These are phyloP conservation scores for Xenus cinereus DNA, from an alignment of 2,113 vertebrate species.

Conservation along the genomic window DNA sequence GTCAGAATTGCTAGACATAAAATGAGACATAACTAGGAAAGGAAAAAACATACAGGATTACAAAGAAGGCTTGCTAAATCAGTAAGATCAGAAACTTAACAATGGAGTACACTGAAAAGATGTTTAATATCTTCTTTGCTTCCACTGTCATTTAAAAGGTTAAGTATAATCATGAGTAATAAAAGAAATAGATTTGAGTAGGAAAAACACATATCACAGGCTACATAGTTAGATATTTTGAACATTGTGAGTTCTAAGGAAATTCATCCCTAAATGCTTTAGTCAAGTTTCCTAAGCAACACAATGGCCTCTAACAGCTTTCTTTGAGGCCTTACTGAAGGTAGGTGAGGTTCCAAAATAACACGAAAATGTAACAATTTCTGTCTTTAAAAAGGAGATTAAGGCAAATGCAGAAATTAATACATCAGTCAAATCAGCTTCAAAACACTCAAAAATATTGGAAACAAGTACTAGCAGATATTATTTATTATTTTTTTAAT, in stretches of 20 bases:
- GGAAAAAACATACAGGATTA: background rate
- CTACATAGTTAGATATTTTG: background rate
- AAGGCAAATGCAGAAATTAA: background rate
- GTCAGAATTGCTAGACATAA: background rate
- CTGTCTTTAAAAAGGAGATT: background rate
- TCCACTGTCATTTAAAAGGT: background rate
- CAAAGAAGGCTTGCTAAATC: background rate
- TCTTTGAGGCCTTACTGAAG: background rate
- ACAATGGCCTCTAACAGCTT: background rate
- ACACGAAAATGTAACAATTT: background rate
- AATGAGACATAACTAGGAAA: background rate
- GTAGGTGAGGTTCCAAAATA: background rate
- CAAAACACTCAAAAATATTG: background rate
- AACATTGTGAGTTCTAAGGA: background rate
- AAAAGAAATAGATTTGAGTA: background rate
- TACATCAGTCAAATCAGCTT: background rate
- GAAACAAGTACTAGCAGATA: background rate
- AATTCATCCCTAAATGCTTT: background rate
- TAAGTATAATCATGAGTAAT: background rate
- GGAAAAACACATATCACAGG: accelerated
- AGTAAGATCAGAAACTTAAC: background rate
- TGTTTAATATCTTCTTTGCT: background rate
- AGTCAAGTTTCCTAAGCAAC: background rate
- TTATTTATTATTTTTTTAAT: background rate
- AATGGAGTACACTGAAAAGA: background rate